Evolutionary conservation across 2,888 invertebrate genomes (phyloP).

Genomic region (Antheraea assamensis): DNA sequence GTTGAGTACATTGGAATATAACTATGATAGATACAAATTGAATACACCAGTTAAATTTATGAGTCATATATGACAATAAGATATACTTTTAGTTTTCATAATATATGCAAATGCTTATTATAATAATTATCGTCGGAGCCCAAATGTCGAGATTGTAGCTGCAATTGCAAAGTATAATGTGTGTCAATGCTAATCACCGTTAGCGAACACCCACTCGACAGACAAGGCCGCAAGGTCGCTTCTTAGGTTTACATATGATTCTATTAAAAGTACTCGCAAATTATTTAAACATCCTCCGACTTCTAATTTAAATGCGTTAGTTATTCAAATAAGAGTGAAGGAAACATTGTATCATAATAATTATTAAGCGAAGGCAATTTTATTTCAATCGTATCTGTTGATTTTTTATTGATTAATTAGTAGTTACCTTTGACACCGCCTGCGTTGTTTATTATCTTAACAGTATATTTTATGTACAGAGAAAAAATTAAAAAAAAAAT

Average conservation of each 20-base stretch:
- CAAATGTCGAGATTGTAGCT: conserved; percentile 58
- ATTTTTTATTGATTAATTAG: too few species aligned
- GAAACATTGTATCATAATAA: not conserved
- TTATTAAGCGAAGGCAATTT: not conserved
- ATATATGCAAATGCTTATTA: conserved; percentile 46
- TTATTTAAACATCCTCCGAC: conserved; percentile 47
- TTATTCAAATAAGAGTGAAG: conserved; percentile 19
- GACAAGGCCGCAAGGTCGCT: conserved; percentile 67
- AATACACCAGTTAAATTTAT: not conserved
- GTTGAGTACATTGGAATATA: not conserved
- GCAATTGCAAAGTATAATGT: conserved; percentile 60
- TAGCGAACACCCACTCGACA: conserved; percentile 59
- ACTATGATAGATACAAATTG: not conserved
- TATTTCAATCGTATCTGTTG: not conserved
- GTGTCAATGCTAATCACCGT: conserved; percentile 72
- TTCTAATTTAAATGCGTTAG: conserved; percentile 27
- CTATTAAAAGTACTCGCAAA: conserved; percentile 26
- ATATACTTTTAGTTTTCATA: conserved; percentile 38
- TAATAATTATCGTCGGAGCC: conserved; percentile 49
- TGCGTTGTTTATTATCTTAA: too few species aligned
- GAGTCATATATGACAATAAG: conserved; percentile 14
- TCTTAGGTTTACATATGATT: conserved; percentile 47
- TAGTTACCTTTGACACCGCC: too few species aligned
- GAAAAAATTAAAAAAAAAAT: too few species aligned
- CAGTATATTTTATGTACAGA: too few species aligned